Evolutionary conservation across 1,140 invertebrate genomes (phyloP).

Genomic region (Pararge aegeria): DNA sequence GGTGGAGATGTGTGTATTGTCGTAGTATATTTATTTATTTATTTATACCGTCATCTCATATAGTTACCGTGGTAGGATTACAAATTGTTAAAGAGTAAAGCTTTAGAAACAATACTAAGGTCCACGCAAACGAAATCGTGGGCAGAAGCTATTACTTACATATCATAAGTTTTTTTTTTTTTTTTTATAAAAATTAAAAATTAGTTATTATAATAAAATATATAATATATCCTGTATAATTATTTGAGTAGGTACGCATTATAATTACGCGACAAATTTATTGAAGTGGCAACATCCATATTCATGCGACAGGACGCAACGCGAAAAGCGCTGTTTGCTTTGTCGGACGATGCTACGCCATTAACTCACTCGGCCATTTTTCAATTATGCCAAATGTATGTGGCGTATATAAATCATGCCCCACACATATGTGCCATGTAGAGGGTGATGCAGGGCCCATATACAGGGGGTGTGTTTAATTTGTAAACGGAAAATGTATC

Average conservation of each 20-base stretch:
- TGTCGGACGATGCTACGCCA: slow-evolving; percentile 48
- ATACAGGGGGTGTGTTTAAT: slow-evolving; percentile 62
- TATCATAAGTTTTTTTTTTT: no score
- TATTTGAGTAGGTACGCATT: slow-evolving; percentile 7
- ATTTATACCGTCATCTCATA: no score
- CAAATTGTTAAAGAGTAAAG: no score
- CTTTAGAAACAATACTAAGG: no score
- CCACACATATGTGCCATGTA: slow-evolving; percentile 32
- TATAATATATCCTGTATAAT: no score
- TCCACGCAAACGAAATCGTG: no score
- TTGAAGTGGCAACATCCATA: slow-evolving; percentile 41
- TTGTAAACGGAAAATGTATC: slow-evolving; percentile 66
- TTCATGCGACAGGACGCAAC: slow-evolving; percentile 33
- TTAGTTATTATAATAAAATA: no score
- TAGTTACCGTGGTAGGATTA: no score
- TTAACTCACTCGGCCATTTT: slow-evolving; percentile 66
- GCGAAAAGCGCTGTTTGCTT: slow-evolving; percentile 56
- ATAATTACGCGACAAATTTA: slow-evolving; percentile 35
- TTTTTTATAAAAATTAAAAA: no score
- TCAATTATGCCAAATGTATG: slow-evolving; percentile 76
- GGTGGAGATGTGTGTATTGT: no score
- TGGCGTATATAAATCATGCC: slow-evolving; percentile 65
- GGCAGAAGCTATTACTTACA: no score
- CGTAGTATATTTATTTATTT: no score
- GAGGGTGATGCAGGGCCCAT: slow-evolving; percentile 32